phyloP scores from a whole-genome alignment of 2,797 vertebrate species.

The Clarias fuscus region DNA sequence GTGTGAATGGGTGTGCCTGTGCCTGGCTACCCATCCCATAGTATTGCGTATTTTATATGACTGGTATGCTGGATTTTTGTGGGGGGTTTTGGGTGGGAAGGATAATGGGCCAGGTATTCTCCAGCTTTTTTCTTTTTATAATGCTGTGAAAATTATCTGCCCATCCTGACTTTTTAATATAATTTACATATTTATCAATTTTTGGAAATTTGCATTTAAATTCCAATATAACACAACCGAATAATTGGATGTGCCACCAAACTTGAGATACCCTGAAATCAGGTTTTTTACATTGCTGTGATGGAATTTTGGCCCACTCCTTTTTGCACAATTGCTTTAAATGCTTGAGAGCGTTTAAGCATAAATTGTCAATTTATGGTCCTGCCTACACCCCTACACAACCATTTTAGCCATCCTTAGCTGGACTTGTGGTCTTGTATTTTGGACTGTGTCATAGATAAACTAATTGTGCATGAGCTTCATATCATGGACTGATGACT shows the following conservation, averaged over 20 bases:
- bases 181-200: background rate
- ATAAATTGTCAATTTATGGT: background rate
- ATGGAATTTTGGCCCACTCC: background rate
- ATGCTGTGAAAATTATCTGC: background rate
- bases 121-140: background rate
- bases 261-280: background rate
- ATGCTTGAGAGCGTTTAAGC: background rate
- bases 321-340: background rate
- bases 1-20: slow-evolving; percentile 41
- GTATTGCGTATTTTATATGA: background rate
- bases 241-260: background rate
- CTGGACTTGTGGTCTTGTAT: background rate
- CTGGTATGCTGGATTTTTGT: no score
- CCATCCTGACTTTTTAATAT: background rate
- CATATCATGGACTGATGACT: background rate
- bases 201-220: background rate
- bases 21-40: background rate
- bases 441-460: background rate
- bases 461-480: background rate
- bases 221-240: background rate
- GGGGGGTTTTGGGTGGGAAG: background rate
- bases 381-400: background rate
- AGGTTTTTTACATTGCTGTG: background rate
- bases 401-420: background rate
- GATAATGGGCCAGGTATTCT: background rate